These are phyloP conservation scores for Tiliqua scincoides DNA, from an alignment of 2,113 vertebrate species.

Conservation along the genomic window DNA sequence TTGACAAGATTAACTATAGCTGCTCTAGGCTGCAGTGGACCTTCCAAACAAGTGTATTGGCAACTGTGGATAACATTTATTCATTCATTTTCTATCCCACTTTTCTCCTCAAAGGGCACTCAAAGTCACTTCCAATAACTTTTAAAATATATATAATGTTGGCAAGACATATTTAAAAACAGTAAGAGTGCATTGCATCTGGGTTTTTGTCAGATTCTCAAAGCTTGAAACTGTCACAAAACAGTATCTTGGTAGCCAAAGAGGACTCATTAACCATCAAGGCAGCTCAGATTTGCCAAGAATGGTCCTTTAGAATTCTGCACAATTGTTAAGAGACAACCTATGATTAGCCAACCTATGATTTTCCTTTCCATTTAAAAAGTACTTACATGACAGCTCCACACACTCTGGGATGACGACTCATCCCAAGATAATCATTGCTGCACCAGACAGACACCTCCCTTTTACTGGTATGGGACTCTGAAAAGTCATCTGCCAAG, in stretches of 20 bases:
- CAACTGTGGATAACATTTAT: too few relatives aligned
- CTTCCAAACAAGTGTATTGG: too few relatives aligned
- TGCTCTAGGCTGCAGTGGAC: background rate
- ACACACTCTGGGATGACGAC: slow-evolving; percentile 90
- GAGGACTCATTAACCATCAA: background rate
- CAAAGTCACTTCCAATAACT: too few relatives aligned
- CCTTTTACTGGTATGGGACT: slow-evolving; percentile 82
- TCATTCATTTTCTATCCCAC: too few relatives aligned
- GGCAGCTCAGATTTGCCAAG: background rate
- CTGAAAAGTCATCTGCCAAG: slow-evolving; percentile 91
- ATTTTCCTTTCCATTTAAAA: background rate
- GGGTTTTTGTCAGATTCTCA: background rate
- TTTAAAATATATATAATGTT: too few relatives aligned
- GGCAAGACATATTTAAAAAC: too few relatives aligned
- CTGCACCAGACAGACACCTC: slow-evolving; percentile 98
- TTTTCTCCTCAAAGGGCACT: too few relatives aligned
- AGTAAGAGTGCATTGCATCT: too few relatives aligned
- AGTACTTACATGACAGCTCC: slow-evolving; percentile 89
- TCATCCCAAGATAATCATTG: slow-evolving; percentile 98
- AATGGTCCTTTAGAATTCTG: background rate
- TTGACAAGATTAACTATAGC: background rate
- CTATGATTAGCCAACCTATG: background rate
- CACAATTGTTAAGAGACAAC: background rate
- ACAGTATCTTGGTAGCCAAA: background rate
- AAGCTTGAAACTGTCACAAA: background rate